Base-by-base conservation (phyloP, 2,888 invertebrate species). In the Dasysyrphus tricinctus region DNA sequence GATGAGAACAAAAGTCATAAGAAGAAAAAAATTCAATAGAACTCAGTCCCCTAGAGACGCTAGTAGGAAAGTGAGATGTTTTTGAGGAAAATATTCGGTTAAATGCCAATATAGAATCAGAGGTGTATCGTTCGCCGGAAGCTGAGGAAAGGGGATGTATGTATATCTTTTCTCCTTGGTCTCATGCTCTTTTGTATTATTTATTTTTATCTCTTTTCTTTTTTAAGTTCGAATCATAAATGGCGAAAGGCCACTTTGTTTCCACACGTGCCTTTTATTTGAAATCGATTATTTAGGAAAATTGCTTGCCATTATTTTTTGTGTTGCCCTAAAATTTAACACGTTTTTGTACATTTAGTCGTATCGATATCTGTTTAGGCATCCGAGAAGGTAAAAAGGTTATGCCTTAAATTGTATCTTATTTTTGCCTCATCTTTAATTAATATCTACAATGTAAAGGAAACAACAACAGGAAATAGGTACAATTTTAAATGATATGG, bases 241-340 rank as follows among this genome's bases (percentile, higher is more conserved):
- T 29, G 75, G 57, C 42, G 42, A 49, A 14, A 67, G 24, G 54
- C 78, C 72, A 37, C 72, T 51, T 70, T 24, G 24, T 61, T 32
- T 73, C 11, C 63, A 74, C 70, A 77, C 73, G 79, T 69, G 74
- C 42, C 82, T 49, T 69, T 79, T 79, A 61, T 74, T 56, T 19
- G 49, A 56, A 74, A 83, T 83, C 79, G 79, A 79, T 79, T 79
- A 74, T 79, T 83, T 69, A 74, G 0, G 74, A 61, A 54, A 67
- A 78, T 73, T 67, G 61, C 69, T 69, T 56, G 61, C n/a, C 67
- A 63, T 74, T 79, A 51, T 54, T 73, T 82, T 69, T 69, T 69
- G 54, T 49, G 49, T 34, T 54, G 49, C 16, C 24, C 51, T 69
- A 7, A 54, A 69, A 54, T 54, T 69, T 69, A 69, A 69, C 54